Conservation (phyloP, 2,113 vertebrate species). For the Malaclemys terrapin region DNA sequence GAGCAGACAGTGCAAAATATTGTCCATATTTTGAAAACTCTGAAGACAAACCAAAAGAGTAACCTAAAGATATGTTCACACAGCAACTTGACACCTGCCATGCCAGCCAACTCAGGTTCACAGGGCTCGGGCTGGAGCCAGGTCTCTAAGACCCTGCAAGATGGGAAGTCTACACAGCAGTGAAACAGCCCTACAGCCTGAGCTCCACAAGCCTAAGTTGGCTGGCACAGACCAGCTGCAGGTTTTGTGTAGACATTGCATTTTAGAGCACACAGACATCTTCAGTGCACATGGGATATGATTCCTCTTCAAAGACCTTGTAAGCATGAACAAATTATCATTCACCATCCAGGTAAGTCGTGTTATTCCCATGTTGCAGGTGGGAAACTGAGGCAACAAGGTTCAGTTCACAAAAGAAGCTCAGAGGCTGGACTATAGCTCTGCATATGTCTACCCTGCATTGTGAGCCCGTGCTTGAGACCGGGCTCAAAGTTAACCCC, state of each 20-base stretch:
- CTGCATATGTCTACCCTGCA: neutral
- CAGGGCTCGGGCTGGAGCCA: no score
- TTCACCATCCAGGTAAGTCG: neutral
- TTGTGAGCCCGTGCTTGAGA: neutral
- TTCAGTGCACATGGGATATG: rapidly evolving
- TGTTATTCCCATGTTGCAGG: neutral
- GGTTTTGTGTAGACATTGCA: neutral
- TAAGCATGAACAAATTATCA: neutral
- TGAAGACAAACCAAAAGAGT: no score
- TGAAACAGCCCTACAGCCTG: neutral
- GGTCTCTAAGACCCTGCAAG: no score
- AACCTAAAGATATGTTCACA: neutral
- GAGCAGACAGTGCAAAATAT: neutral
- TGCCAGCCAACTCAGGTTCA: neutral
- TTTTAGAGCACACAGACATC: neutral
- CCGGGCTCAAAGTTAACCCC: neutral
- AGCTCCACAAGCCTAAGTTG: neutral
- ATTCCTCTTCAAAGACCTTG: neutral
- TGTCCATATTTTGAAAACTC: neutral
- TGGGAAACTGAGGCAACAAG: neutral
- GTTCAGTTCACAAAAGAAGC: neutral
- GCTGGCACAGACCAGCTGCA: neutral
- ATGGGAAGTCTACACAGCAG: neutral
- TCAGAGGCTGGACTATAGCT: neutral
- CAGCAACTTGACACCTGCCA: neutral